Base-by-base conservation (phyloP, 2,797 vertebrate species). In the Tenualosa thibaudeaui region DNA sequence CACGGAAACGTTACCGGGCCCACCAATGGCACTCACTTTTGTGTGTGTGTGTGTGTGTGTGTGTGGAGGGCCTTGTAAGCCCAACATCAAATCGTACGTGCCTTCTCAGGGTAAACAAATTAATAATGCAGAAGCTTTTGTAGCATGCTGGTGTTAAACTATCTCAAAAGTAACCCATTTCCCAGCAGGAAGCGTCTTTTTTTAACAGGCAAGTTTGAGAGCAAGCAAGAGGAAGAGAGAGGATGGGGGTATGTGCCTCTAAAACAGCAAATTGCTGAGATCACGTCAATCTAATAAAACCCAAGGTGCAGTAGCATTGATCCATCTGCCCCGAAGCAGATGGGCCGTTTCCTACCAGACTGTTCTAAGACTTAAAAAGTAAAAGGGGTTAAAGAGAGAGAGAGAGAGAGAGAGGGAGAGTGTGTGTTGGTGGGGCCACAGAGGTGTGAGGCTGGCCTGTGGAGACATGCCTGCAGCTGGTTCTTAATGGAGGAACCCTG, bases 111-210 rank as follows among this genome's bases (percentile, higher is more conserved):
- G 89, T 90, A 90, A 89, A 90, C 88, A 90, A 88, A 88, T 90
- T 90, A 90, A 89, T 90, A 90, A 90, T 90, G 88, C 88, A 89
- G 82, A 78, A 87, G 86, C 60, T 90, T 89, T 88, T 89, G 89
- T 86, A 88, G 84, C 58, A 2, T 43, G 82, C 85, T 65, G 43
- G 83, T 85, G 88, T 31, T 82, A 85, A 89, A 87, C 85, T 84
- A 83, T 89, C 88, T 88, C 85, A 60, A 90, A 89, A 85, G 86
- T 90, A 88, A 87, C 87, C 87, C 89, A 85, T 82, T 87, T 87
- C 86, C 81, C 86, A 87, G 84, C 81, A 87, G 88, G 88, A 40
- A 56, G 78, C 82, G 58, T 60, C 82, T 81, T 89, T 89, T 31
- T 82, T 86, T 83, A 84, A 88, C 22, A 88, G 51, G 84, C 83